phyloP scores from a whole-genome alignment of 2,797 vertebrate species.

The Morus bassanus region DNA sequence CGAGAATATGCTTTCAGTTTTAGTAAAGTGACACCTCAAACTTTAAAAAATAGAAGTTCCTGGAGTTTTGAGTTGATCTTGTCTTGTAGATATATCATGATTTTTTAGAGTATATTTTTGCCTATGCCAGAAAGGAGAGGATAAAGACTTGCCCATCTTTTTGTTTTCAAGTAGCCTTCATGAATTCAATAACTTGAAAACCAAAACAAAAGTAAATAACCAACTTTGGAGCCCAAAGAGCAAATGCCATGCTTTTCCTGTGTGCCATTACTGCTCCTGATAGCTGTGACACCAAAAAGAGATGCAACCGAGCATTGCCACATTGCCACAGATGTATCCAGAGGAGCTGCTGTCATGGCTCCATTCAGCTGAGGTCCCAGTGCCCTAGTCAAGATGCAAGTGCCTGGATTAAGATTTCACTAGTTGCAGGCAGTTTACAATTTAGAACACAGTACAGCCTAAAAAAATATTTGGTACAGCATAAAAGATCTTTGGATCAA shows the following conservation, averaged over 20 bases:
- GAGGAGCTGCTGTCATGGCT: neutral
- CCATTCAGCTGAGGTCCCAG: neutral
- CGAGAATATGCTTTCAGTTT: neutral
- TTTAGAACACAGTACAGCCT: neutral
- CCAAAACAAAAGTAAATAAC: neutral
- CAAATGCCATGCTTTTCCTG: neutral
- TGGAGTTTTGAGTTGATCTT: neutral
- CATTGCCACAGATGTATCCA: accelerated
- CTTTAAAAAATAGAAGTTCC: neutral
- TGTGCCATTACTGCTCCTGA: neutral
- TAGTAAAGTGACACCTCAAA: neutral
- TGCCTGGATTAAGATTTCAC: neutral
- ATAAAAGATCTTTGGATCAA: neutral
- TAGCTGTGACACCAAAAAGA: neutral
- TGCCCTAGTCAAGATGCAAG: neutral
- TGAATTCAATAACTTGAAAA: neutral
- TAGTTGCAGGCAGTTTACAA: neutral
- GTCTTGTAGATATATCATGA: neutral
- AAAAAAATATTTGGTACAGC: neutral
- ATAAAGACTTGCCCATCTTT: neutral
- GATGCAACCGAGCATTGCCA: accelerated
- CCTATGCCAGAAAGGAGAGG: neutral
- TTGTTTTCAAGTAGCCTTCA: neutral
- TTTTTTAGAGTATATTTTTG: neutral
- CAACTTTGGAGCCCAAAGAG: neutral